These are phyloP conservation scores for Monomorium pharaonis DNA, from an alignment of 1,140 invertebrate species.

Conservation along the genomic window DNA sequence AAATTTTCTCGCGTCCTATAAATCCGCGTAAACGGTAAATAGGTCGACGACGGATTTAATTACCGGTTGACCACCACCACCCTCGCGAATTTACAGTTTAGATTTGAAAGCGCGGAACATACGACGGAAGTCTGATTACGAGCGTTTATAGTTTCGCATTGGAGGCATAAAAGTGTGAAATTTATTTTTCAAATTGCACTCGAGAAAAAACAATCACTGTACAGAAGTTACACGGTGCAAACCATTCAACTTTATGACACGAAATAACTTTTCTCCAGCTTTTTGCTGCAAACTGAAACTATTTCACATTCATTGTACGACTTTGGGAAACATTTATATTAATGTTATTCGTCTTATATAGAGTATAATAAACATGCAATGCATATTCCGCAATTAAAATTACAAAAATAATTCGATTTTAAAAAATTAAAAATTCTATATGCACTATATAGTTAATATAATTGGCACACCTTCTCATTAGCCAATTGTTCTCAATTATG, in stretches of 20 bases:
- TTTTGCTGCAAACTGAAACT: neutral
- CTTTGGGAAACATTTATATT: neutral
- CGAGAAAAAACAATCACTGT: neutral
- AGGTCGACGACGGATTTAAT: constrained; percentile 52
- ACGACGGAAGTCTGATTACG: neutral
- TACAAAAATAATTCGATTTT: constrained; percentile 1
- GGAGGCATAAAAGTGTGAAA: neutral
- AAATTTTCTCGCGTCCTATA: constrained; percentile 49
- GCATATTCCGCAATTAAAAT: neutral
- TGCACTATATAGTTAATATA: neutral
- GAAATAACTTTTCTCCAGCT: constrained; percentile 6
- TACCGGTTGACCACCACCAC: constrained; percentile 22
- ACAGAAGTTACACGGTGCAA: neutral
- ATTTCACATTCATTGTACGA: neutral
- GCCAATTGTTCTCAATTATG: neutral
- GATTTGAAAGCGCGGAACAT: constrained; percentile 1
- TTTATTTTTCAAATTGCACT: constrained; percentile 8
- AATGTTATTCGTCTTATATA: neutral
- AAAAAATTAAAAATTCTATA: neutral
- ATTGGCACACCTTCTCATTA: neutral
- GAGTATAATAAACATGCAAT: neutral
- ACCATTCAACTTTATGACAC: neutral
- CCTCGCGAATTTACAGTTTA: neutral
- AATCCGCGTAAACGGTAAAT: constrained; percentile 44
- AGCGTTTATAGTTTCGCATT: constrained; percentile 32